Conservation (phyloP, 2,797 vertebrate genomes). For the Orientallactaga sibirica region DNA sequence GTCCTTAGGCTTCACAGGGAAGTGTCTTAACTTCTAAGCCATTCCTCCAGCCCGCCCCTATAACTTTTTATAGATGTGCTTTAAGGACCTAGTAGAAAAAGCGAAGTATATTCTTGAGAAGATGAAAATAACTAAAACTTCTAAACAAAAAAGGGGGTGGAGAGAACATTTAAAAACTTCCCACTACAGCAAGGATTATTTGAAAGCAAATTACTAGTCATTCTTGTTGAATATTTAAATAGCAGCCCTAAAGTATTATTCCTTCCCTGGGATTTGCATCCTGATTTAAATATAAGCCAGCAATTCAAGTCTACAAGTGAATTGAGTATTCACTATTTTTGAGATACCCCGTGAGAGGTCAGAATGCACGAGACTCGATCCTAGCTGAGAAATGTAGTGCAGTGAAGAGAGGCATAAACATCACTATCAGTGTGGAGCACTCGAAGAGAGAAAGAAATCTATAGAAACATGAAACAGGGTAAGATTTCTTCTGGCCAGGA, state of each 20-base stretch:
- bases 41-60: too few species aligned
- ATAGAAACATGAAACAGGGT: not conserved
- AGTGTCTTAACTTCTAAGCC: too few species aligned
- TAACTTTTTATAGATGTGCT: not conserved
- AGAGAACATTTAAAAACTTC: slow-evolving; percentile 1
- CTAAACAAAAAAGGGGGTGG: not conserved
- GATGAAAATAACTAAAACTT: slow-evolving; percentile 7
- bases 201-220: not conserved
- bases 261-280: not conserved
- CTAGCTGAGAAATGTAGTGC: not conserved
- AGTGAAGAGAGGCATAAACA: not conserved
- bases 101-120: not conserved
- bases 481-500: not conserved
- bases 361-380: not conserved
- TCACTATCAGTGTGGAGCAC: not conserved
- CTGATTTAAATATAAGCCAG: not conserved
- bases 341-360: not conserved
- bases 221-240: not conserved
- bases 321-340: not conserved
- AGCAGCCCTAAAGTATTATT: not conserved
- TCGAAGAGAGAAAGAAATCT: not conserved
- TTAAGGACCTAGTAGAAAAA: slow-evolving; percentile 9
- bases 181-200: not conserved
- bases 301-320: not conserved
- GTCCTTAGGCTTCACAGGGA: too few species aligned